Evolutionary conservation across 2,113 vertebrate genomes (phyloP), one percentile per base, ranked within the genome.

Genomic region (Petrocephalus microphthalmus): DNA sequence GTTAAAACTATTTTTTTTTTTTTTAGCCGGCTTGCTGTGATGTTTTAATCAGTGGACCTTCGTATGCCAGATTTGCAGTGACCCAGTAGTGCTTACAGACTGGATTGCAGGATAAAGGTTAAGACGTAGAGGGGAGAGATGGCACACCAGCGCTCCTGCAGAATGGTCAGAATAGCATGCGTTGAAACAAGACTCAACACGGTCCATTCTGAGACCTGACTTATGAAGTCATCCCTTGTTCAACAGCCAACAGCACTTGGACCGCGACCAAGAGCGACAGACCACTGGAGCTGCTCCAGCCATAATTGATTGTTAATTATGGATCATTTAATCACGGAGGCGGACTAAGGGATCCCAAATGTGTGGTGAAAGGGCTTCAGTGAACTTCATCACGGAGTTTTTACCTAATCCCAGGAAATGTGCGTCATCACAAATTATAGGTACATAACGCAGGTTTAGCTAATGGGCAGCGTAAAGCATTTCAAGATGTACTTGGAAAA

Each of bases 271-370:
- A 42, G 56, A 45, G 25, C 53, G 33, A 81, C 81, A 88, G 74
- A 22, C 81, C 53, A 7, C 45, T 88, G 53, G 51, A 84, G 42
- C 15, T 25, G 51, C 87, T 82, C 51, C 71, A 82, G 87, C n/a
- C 51, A 82, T 56, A 42, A 81, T 37, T 56, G 45, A 81, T 56
- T 60, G 87, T 88, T 56, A 88, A 54, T 84, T 83, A 84, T 17
- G n/a, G 52, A 84, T 54, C 78, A 56, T 64, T 88, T 88, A 84
- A 88, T 88, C 78, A 49, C 33, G 52, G 37, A 33, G 19, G 78
- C 42, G 25, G 56, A 37, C 78, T 64, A 6, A 51, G 6, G 47
- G 81, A 29, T 42, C 8, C 37, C 81, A 84, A 29, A 82, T 25
- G 42, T 4, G 25, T 56, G 19, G 11, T 53, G 37, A 60, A 84